phyloP scores from a whole-genome alignment of 64 coral and sea anemone species.

The Hydrozoanthus tunicans region DNA sequence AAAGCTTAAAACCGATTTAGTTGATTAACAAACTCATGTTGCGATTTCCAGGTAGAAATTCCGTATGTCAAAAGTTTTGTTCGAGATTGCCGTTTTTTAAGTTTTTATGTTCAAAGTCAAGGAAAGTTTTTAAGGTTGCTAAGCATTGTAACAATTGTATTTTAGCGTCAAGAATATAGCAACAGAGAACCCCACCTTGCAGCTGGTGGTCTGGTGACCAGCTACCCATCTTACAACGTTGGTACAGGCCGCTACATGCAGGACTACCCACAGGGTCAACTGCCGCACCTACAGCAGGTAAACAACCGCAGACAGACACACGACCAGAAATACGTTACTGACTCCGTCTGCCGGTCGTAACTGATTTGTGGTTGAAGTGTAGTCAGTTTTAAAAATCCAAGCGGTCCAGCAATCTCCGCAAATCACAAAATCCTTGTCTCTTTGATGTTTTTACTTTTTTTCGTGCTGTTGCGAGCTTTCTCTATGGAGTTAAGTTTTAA shows the following conservation, averaged over 20 bases:
- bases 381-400: too few relatives aligned
- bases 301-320: background rate
- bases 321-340: background rate
- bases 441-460: too few relatives aligned
- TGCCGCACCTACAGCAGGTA: constrained; percentile 16
- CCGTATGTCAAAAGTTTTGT: background rate
- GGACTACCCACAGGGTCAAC: background rate
- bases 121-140: background rate
- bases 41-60: too few relatives aligned
- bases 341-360: too few relatives aligned
- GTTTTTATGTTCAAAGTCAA: background rate
- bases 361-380: too few relatives aligned
- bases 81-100: background rate
- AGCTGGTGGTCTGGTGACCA: background rate
- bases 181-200: background rate
- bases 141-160: too few relatives aligned
- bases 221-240: background rate
- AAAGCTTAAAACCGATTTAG: too few relatives aligned
- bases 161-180: background rate
- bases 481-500: too few relatives aligned
- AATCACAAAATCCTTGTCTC: too few relatives aligned
- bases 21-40: too few relatives aligned
- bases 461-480: too few relatives aligned
- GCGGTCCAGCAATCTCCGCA: too few relatives aligned
- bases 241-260: background rate